Base-by-base conservation (phyloP, 1,140 invertebrate species). In the Leptonema lineaticorne region DNA sequence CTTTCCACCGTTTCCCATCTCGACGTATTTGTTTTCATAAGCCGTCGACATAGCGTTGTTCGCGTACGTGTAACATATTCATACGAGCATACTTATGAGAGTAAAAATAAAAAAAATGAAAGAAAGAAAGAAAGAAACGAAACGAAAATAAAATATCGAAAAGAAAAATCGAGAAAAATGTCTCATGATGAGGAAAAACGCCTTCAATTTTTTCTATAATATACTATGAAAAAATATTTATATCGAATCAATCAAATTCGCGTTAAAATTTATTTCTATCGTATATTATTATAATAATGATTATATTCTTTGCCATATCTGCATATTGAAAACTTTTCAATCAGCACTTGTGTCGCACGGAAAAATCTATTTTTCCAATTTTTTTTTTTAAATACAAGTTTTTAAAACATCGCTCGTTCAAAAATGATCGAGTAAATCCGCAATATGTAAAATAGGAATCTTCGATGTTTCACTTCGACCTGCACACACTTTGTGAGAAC, bases 21-120 rank as follows among this genome's bases (percentile, higher is more conserved):
- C 4, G 50, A 53, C 50, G 50, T 53, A 53, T 53, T 53, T 53
- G 50, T 53, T 53, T 53, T 53, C 50, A 53, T 53, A 53, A 53
- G 50, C 50, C 22, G 20, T 22, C 50, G 20, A 53, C 50, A 53
- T 53, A 53, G 50, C n/a, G n/a, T n/a, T 53, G 50, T 24, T 53
- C 50, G 22, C 22, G 27, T 24, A 53, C 20, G 50, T 53, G 27
- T 16, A 41, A 41, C 16, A 41, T 41, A 16, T 11, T 41, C 9
- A 41, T 41, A 41, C 37, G 16, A 5, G 11, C 30, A 33, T 16
- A 41, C 16, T 41, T 41, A 11, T 41, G 16, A 41, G 16, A 41
- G 9, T 41, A 41, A 41, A 14, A 41, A 41, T 41, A 11, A 14
- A 41, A 4, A 41, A 41, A 4, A 41, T 41, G 9, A 41, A 41